These are phyloP conservation scores for Tetrapedia diversipes DNA, from an alignment of 2,888 invertebrate species.

Conservation along the genomic window DNA sequence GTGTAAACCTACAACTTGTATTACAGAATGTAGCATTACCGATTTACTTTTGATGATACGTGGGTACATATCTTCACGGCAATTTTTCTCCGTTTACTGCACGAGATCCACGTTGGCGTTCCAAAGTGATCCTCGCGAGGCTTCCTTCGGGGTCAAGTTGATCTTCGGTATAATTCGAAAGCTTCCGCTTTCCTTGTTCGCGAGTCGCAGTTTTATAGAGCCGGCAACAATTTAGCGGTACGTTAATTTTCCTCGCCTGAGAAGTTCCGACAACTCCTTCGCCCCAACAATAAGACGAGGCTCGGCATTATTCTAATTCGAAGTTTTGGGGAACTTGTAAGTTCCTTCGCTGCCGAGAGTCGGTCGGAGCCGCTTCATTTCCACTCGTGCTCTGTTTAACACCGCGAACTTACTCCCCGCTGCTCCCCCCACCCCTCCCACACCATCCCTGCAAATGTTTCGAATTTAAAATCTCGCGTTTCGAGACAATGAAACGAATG, in stretches of 20 bases:
- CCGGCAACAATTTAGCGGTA: slow-evolving; percentile 18
- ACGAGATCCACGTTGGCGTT: too few species aligned
- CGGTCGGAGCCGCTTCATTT: too few species aligned
- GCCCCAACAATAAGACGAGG: slow-evolving; percentile 21
- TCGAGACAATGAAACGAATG: neutral
- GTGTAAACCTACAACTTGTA: too few species aligned
- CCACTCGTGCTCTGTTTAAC: slow-evolving; percentile 35
- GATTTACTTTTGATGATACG: too few species aligned
- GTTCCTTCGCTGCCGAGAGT: too few species aligned
- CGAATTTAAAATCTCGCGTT: slow-evolving; percentile 3
- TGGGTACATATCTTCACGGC: too few species aligned
- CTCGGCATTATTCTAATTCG: slow-evolving; percentile 45
- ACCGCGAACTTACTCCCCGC: neutral
- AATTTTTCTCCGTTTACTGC: too few species aligned
- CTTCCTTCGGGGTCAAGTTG: too few species aligned
- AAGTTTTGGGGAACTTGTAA: slow-evolving; percentile 30
- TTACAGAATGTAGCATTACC: too few species aligned
- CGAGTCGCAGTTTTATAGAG: slow-evolving; percentile 1
- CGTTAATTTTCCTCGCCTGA: slow-evolving; percentile 26
- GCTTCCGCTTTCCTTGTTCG: neutral
- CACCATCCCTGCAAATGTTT: slow-evolving; percentile 10
- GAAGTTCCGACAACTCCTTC: slow-evolving; percentile 18
- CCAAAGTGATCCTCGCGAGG: neutral
- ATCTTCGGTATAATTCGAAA: neutral
- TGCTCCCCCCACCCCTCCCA: too few species aligned